phyloP scores from a whole-genome alignment of 2,888 invertebrate species.

The Drosophila neotestacea region DNA sequence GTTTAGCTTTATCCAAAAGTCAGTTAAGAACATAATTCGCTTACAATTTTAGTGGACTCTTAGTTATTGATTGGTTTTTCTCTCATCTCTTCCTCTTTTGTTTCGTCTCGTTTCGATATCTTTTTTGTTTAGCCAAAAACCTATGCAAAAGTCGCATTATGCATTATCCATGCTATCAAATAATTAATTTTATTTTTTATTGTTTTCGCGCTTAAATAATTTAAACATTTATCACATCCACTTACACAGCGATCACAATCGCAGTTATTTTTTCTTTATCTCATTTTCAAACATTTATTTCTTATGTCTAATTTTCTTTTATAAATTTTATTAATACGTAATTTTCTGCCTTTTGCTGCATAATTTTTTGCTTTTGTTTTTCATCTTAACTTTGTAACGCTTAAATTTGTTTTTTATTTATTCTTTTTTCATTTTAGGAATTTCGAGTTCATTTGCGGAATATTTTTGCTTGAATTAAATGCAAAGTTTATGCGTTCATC shows the following conservation, averaged over 20 bases:
- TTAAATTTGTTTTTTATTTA: conserved; percentile 51
- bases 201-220: conserved; percentile 75
- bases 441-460: conserved; percentile 80
- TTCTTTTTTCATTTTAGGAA: conserved; percentile 68
- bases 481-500: conserved; percentile 37
- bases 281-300: conserved; percentile 52
- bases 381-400: conserved; percentile 50
- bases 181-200: conserved; percentile 55
- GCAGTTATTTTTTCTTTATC: conserved; percentile 68
- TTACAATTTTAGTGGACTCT: conserved; percentile 71
- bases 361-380: conserved; percentile 34
- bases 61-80: conserved; percentile 52
- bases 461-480: conserved; percentile 55
- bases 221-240: conserved; percentile 85
- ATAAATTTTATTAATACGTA: conserved; percentile 60
- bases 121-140: conserved; percentile 53
- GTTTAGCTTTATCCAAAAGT: conserved; percentile 44
- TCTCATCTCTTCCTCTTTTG: background rate
- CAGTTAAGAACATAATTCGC: conserved; percentile 59
- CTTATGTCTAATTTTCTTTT: conserved; percentile 46
- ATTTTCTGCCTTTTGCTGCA: conserved; percentile 60
- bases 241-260: conserved; percentile 82
- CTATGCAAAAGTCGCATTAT: conserved; percentile 69
- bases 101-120: conserved; percentile 8
- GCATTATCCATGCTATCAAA: conserved; percentile 59